phyloP scores from a whole-genome alignment of 35 echinoderm and acorn worm genomes.

The Strongylocentrotus purpuratus region DNA sequence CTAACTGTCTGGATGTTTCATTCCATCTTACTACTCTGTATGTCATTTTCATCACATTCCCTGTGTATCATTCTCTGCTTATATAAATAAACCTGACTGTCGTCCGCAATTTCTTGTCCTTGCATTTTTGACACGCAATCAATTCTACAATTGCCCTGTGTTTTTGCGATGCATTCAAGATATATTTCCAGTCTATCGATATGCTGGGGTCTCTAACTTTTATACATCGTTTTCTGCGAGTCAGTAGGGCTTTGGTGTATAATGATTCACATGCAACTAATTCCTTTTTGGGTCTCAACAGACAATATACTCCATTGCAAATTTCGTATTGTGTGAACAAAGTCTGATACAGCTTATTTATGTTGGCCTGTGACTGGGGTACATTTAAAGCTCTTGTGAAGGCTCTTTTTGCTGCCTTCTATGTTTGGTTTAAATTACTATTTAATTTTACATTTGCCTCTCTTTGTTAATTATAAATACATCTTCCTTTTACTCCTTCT shows the following conservation, averaged over 20 bases:
- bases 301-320: not conserved
- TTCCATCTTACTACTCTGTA: not conserved
- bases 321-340: not conserved
- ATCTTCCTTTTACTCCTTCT: too few relatives aligned
- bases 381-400: too few relatives aligned
- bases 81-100: not conserved
- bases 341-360: not conserved
- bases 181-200: too few relatives aligned
- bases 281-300: not conserved
- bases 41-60: not conserved
- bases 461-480: too few relatives aligned
- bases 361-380: not conserved
- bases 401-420: too few relatives aligned
- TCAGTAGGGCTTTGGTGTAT: not conserved
- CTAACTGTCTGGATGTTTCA: not conserved
- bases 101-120: not conserved
- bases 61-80: not conserved
- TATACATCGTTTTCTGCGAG: not conserved
- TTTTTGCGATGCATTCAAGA: not conserved
- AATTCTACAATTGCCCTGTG: not conserved
- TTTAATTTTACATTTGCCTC: too few relatives aligned
- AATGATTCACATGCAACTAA: not conserved
- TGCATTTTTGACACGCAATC: not conserved
- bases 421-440: too few relatives aligned
- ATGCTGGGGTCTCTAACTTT: too few relatives aligned